These are phyloP conservation scores for Copidosoma aretas DNA, from an alignment of 2,888 invertebrate species.

Conservation along the genomic window DNA sequence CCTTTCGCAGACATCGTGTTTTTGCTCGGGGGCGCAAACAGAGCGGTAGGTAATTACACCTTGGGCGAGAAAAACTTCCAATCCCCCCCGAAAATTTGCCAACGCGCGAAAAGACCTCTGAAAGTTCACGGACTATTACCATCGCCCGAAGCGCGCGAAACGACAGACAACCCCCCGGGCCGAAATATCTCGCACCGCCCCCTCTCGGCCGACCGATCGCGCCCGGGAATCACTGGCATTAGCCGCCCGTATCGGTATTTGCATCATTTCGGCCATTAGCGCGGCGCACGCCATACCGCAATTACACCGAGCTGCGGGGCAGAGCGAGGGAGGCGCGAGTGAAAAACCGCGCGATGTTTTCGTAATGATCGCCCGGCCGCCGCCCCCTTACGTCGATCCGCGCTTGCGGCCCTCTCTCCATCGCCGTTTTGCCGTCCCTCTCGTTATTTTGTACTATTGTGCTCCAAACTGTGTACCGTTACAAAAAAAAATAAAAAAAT, in stretches of 20 bases:
- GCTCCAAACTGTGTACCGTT: too few relatives aligned
- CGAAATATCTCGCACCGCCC: too few relatives aligned
- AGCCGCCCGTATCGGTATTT: conserved; percentile 55
- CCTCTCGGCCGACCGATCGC: not conserved
- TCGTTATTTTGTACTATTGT: not conserved
- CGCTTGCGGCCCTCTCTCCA: not conserved
- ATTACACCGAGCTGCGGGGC: conserved; percentile 48
- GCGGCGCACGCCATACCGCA: conserved; percentile 55
- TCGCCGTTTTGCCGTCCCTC: not conserved
- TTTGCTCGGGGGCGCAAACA: too few relatives aligned
- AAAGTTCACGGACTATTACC: too few relatives aligned
- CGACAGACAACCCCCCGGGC: too few relatives aligned
- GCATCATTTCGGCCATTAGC: conserved; percentile 56
- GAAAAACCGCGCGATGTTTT: conserved; percentile 48
- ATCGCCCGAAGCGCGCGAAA: too few relatives aligned
- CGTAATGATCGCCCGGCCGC: conserved; percentile 39
- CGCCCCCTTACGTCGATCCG: not conserved
- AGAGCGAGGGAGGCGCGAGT: conserved; percentile 35
- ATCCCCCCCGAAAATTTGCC: too few relatives aligned
- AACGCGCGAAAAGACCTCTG: too few relatives aligned
- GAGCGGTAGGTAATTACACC: too few relatives aligned
- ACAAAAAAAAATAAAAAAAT: too few relatives aligned
- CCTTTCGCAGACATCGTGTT: too few relatives aligned
- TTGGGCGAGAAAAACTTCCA: too few relatives aligned
- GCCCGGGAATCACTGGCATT: conserved; percentile 50